phyloP scores from a whole-genome alignment of 2,888 invertebrate genomes.

The Lissonota sp. region DNA sequence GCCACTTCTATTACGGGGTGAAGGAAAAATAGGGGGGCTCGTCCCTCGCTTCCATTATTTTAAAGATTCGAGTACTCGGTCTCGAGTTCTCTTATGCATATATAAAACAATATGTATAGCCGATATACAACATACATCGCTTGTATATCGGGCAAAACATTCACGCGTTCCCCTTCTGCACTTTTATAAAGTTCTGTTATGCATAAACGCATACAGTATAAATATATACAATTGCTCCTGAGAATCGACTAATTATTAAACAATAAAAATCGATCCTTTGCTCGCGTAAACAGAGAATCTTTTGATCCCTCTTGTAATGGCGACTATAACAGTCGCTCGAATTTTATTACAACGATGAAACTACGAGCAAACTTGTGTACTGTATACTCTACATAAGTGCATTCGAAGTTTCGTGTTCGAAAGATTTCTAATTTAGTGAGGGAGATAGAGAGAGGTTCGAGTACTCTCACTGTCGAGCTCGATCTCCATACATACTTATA shows the following conservation, averaged over 20 bases:
- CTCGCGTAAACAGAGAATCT: slow-evolving; percentile 11
- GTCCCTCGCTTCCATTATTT: slow-evolving; percentile 75
- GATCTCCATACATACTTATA: background rate
- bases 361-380: background rate
- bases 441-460: slow-evolving; percentile 41
- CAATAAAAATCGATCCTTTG: slow-evolving; percentile 39
- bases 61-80: slow-evolving; percentile 73
- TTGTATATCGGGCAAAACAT: slow-evolving; percentile 38
- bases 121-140: background rate
- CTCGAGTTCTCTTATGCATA: slow-evolving; percentile 55
- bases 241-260: slow-evolving; percentile 33
- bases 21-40: slow-evolving; percentile 48
- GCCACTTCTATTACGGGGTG: slow-evolving; percentile 40
- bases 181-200: slow-evolving; percentile 13
- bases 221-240: slow-evolving; percentile 22
- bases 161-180: slow-evolving; percentile 24
- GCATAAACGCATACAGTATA: slow-evolving; percentile 9
- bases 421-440: slow-evolving; percentile 28
- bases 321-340: slow-evolving; percentile 32
- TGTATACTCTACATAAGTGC: slow-evolving; percentile 26
- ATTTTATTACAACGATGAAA: slow-evolving; percentile 1
- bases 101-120: slow-evolving; percentile 33
- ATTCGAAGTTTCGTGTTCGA: slow-evolving; percentile 33
- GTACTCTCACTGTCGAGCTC: slow-evolving; percentile 33
- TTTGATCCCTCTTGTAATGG: background rate